Evolutionary conservation across 2,113 vertebrate species (phyloP), one percentile per base, ranked within the genome.

Genomic region (Neolamprologus falcicula): DNA sequence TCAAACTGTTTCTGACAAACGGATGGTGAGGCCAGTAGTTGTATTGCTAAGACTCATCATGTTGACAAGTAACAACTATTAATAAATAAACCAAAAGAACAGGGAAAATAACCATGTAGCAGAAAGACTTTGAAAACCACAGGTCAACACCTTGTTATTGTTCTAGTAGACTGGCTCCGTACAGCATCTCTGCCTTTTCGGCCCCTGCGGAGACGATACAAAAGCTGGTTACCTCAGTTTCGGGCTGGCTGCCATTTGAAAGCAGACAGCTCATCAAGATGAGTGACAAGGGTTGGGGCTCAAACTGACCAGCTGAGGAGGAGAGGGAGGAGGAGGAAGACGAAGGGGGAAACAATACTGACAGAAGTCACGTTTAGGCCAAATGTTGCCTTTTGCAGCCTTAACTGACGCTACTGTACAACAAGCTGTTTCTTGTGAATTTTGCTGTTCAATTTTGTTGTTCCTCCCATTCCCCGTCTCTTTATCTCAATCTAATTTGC

Each of bases 251-350:
- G 88, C 88, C 90, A 90, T 90, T 93, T 89, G 82, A 92, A 87
- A 90, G 59, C 31, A 89, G 87, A 89, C 89, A 88, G 88, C 91
- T 88, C 88, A 88, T 95, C 89, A 93, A 84, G 57, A 93, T 94
- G 91, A 95, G 85, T 91, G 91, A 93, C 91, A 89, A 50, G 83
- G 82, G 85, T 33, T 81, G 61, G 89, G 82, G 88, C 83, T 84
- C 78, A 89, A 87, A 86, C 73, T 93, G 92, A 93, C 92, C 91
- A 88, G 81, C 84, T 50, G 68, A 86, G 83, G 66, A 83, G 26
- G 82, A 28, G 40, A 50, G 19, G 28, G 24, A 57, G 47, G 50
- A 76, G 86, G 57, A 50, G 52, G 37, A 40, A 71, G 37, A 42
- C 5, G n/a, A 71, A 14, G 78, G 53, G 3, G 66, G 31, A 81